Base-by-base conservation (phyloP, 2,113 vertebrate genomes). In the Garra rufa region DNA sequence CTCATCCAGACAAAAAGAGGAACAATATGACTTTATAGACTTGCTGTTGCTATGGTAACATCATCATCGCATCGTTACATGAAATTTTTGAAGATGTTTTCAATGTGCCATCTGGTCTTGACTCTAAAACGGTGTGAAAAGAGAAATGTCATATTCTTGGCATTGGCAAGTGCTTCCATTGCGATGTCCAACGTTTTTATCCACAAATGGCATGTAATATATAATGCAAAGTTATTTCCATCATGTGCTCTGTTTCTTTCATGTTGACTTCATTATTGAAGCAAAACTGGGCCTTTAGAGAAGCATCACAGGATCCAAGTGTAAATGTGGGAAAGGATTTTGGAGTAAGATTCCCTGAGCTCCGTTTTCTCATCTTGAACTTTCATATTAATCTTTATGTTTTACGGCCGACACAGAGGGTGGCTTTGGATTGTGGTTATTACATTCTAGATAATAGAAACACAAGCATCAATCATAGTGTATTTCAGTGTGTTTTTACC, bases 71-170 rank as follows among this genome's bases (percentile, higher is more conserved):
- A 30, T 48, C 55, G 21, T 34, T 88, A 79, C 67, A 41, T n/a
- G 4, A 79, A 71, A 89, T 83, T 46, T 34, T 76, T 81, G 28
- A 82, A 57, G 79, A 88, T 90, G 77, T 50, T 3, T 83, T 91
- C 76, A 83, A 50, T 87, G 84, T 87, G 86, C 91, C 91, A 93
- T 92, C 91, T 93, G 90, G 79, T 85, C 4, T 85, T 87, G 57
- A 83, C 48, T 84, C 38, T 26, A 28, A 44, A 57, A 83, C 86
- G 65, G 34, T 83, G 43, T 85, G 81, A 65, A 9, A 30, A 21
- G 10, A 73, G 69, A 73, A 44, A 3, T 83, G 88, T 89, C 90
- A 92, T 70, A 88, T 63, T 89, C 86, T 10, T 86, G 81, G 88
- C 87, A 82, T 77, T 61, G 59, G 59, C 57, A 52, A 50, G 48